Evolutionary conservation across 2,888 invertebrate species (phyloP).

Genomic region (Epicampocera succincta): DNA sequence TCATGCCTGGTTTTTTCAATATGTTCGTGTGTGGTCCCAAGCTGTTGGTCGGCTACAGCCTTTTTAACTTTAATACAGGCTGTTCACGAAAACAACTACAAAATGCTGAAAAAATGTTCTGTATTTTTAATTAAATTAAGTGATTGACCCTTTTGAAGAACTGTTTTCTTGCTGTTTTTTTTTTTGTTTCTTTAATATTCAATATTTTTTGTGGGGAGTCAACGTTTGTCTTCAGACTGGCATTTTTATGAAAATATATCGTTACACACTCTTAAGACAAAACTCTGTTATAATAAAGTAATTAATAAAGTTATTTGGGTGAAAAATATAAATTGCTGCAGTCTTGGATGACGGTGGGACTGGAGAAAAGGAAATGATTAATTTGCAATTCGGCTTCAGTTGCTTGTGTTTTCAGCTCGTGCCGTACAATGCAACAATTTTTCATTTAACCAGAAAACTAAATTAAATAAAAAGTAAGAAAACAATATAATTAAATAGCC

Average conservation of each 20-base stretch:
- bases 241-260: conserved; percentile 35
- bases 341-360: not conserved
- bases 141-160: conserved; percentile 47
- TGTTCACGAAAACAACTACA: conserved; percentile 7
- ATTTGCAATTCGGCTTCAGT: conserved; percentile 23
- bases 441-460: too few species aligned
- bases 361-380: conserved; percentile 39
- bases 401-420: conserved; percentile 49
- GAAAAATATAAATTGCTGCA: not conserved
- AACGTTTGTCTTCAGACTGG: conserved; percentile 25
- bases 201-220: conserved; percentile 35
- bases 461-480: not conserved
- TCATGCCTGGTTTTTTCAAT: not conserved
- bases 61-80: conserved; percentile 32
- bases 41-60: conserved; percentile 15
- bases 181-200: too few species aligned
- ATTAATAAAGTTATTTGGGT: conserved; percentile 44
- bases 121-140: conserved; percentile 61
- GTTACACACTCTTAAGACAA: conserved; percentile 6
- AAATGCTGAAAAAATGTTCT: not conserved
- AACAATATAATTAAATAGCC: not conserved
- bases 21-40: conserved; percentile 39
- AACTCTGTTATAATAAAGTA: conserved; percentile 38
- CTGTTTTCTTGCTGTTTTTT: too few species aligned
- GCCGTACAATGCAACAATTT: conserved; percentile 47